Evolutionary conservation across 2,797 vertebrate species (phyloP).

Genomic region (Oryzias sinensis): DNA sequence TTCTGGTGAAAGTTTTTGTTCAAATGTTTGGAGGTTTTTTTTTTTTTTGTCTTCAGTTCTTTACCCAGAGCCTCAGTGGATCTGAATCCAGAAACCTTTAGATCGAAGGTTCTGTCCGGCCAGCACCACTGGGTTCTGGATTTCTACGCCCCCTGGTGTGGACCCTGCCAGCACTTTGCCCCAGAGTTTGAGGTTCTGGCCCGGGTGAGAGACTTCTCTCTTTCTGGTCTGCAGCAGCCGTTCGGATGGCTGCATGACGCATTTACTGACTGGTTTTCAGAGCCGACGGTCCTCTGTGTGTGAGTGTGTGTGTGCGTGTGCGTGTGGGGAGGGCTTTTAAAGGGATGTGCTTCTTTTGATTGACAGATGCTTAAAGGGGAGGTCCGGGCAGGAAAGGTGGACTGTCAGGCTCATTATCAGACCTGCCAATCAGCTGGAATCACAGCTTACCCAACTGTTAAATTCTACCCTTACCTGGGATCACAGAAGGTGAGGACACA

Average conservation of each 20-base stretch:
- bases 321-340: background rate
- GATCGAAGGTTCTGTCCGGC: conserved; percentile 83
- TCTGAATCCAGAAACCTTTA: conserved; percentile 87
- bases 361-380: conserved; percentile 85
- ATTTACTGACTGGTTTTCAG: no score
- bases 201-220: conserved; percentile 74
- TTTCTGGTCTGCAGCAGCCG: background rate
- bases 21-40: background rate
- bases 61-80: conserved; percentile 86
- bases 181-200: conserved; percentile 94
- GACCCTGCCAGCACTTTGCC: conserved; percentile 92
- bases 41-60: conserved; percentile 71
- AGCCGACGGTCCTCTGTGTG: no score
- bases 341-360: conserved; percentile 1
- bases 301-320: no score
- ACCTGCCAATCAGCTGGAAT: conserved; percentile 88
- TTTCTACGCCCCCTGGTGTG: conserved; percentile 97
- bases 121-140: conserved; percentile 93
- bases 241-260: background rate
- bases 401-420: conserved; percentile 88
- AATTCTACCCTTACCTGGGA: conserved; percentile 83
- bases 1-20: background rate
- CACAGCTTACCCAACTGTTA: conserved; percentile 89
- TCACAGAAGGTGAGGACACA: conserved; percentile 75
- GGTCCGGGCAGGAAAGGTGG: conserved; percentile 91